phyloP scores from a whole-genome alignment of 2,888 invertebrate species.

The Unio pictorum region DNA sequence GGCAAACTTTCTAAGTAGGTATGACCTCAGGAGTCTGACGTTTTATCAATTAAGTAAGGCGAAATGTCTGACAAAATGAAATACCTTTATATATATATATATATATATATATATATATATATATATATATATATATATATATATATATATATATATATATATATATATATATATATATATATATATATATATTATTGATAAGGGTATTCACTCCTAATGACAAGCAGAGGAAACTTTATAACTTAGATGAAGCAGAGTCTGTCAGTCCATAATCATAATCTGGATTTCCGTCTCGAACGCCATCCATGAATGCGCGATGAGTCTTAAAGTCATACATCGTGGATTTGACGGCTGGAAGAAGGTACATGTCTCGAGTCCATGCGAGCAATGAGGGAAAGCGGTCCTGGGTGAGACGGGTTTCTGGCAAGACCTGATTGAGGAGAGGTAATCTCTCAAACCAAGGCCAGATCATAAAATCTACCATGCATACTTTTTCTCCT shows the following conservation, averaged over 20 bases:
- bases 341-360: slow-evolving; percentile 48
- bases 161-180: too few relatives aligned
- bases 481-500: slow-evolving; percentile 47
- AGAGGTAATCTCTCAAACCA: slow-evolving; percentile 60
- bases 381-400: slow-evolving; percentile 33
- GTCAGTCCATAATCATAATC: slow-evolving; percentile 50
- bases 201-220: too few relatives aligned
- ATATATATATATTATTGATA: too few relatives aligned
- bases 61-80: too few relatives aligned
- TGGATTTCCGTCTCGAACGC: slow-evolving; percentile 37
- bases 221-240: too few relatives aligned
- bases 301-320: slow-evolving; percentile 43
- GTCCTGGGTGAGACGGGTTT: slow-evolving; percentile 23
- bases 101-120: too few relatives aligned
- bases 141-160: too few relatives aligned
- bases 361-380: slow-evolving; percentile 51
- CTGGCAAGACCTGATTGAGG: slow-evolving; percentile 35
- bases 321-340: slow-evolving; percentile 36
- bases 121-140: too few relatives aligned
- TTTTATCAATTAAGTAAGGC: too few relatives aligned
- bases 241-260: not conserved
- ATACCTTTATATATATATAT: too few relatives aligned
- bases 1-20: too few relatives aligned
- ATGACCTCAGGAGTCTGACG: too few relatives aligned
- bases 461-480: slow-evolving; percentile 66